These are phyloP conservation scores for Pecten maximus DNA, from an alignment of 2,888 invertebrate species.

Conservation along the genomic window DNA sequence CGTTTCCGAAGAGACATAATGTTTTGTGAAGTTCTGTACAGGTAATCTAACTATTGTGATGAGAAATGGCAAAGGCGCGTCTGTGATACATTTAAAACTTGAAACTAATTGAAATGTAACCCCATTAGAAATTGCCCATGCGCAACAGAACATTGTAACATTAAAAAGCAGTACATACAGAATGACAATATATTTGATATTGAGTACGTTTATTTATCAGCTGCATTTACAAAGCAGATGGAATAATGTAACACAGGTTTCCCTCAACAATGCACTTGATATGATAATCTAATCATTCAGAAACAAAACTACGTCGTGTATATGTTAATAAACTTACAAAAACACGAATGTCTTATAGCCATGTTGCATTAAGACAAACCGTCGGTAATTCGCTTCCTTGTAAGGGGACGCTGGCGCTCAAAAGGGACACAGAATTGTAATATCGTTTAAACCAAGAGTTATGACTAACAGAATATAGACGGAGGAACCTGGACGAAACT, in stretches of 20 bases:
- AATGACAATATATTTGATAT: background rate
- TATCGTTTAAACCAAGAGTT: too few species aligned
- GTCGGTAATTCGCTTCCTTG: too few species aligned
- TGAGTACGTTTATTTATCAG: background rate
- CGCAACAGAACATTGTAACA: background rate
- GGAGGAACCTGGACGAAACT: too few species aligned
- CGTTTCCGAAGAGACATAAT: background rate
- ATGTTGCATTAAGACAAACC: background rate
- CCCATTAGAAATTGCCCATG: background rate
- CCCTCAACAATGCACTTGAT: too few species aligned
- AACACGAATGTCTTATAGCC: background rate
- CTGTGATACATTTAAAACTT: background rate
- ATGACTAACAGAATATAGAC: too few species aligned
- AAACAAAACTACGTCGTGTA: background rate
- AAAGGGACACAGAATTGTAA: too few species aligned
- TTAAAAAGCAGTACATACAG: background rate
- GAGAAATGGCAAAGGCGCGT: background rate
- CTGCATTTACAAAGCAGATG: background rate
- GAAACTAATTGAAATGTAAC: slow-evolving; percentile 7
- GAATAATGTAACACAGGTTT: background rate
- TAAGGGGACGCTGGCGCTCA: too few species aligned
- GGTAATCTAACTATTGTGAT: background rate
- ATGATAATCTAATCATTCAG: background rate
- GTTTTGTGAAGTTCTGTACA: background rate
- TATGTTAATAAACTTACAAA: background rate